phyloP scores from a whole-genome alignment of 2,888 invertebrate species.

The Ochropleura leucogaster region DNA sequence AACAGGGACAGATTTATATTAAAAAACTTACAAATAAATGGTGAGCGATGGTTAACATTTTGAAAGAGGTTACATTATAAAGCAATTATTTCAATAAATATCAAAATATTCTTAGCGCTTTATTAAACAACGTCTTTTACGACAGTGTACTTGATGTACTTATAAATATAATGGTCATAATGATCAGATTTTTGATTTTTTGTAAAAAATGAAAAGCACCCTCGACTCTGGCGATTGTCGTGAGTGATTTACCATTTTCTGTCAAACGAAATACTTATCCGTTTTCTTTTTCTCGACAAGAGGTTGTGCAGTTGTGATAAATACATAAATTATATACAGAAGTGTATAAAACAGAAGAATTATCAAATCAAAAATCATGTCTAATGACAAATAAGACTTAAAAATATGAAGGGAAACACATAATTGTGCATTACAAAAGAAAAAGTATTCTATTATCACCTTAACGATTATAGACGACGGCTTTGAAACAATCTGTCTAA shows the following conservation, averaged over 20 bases:
- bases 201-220: constrained; percentile 60
- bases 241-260: constrained; percentile 55
- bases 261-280: constrained; percentile 63
- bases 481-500: constrained; percentile 69
- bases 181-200: constrained; percentile 76
- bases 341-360: constrained; percentile 75
- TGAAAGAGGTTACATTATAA: constrained; percentile 88
- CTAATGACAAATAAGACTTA: constrained; percentile 80
- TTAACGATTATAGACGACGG: constrained; percentile 74
- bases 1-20: constrained; percentile 87
- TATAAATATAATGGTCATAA: constrained; percentile 80
- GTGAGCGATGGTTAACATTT: constrained; percentile 90
- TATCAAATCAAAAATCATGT: constrained; percentile 74
- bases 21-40: constrained; percentile 87
- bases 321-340: constrained; percentile 83
- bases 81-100: constrained; percentile 85
- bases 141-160: constrained; percentile 88
- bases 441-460: constrained; percentile 88
- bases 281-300: constrained; percentile 71
- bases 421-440: constrained; percentile 88
- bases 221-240: constrained; percentile 84
- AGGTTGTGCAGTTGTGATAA: constrained; percentile 84
- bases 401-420: constrained; percentile 79
- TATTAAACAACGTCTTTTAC: constrained; percentile 87
- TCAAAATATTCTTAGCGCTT: constrained; percentile 86